Evolutionary conservation across 2,113 vertebrate genomes (phyloP), one percentile per base, ranked within the genome.

Genomic region (Carlito syrichta): DNA sequence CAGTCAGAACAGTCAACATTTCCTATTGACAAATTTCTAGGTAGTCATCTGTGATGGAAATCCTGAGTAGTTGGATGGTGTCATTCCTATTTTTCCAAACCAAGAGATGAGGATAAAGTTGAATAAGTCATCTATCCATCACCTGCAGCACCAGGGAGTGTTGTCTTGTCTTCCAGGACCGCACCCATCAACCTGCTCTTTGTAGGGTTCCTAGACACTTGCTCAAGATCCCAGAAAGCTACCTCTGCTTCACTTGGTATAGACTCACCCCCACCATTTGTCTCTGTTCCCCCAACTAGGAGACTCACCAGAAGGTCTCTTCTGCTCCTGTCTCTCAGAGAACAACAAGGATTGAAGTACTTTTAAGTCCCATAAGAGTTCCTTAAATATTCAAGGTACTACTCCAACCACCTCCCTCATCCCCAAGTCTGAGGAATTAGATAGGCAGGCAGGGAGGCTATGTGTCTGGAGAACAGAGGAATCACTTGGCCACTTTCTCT

Each of bases 11-110:
- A 89, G 48, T 94, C 97, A 97, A 27, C 58, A 8, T 93, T 95
- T 94, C 96, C 91, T 78, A 84, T 4, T 25, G 56, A 52, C 82
- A 86, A 58, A 58, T 38, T 82, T 56, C 54, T 81, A 85, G 10
- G n/a, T 32, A 88, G 77, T 86, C 78, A 56, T 66, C 56, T 7
- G 8, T 84, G 56, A 13, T 84, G 94, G 93, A 96, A 97, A 96
- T 74, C 83, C 74, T 96, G 95, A 97, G 79, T 83, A 43, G 69
- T 63, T 45, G 0, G 3, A 62, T 93, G 91, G 68, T 89, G 89
- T 86, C 94, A 93, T 84, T 40, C n/a, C 52, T 66, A 32, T 82
- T 97, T n/a, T 97, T 96, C 88, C 88, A 94, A 81, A 77, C 10
- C 20, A 23, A 94, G 69, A 91, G 52, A 73, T 40, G 56, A 96